A percentile compares a stretch with the other conserved stretches of the same genome.
Evolutionary conservation across 2,888 invertebrate species (phyloP).

Genomic region (Merodon equestris): DNA sequence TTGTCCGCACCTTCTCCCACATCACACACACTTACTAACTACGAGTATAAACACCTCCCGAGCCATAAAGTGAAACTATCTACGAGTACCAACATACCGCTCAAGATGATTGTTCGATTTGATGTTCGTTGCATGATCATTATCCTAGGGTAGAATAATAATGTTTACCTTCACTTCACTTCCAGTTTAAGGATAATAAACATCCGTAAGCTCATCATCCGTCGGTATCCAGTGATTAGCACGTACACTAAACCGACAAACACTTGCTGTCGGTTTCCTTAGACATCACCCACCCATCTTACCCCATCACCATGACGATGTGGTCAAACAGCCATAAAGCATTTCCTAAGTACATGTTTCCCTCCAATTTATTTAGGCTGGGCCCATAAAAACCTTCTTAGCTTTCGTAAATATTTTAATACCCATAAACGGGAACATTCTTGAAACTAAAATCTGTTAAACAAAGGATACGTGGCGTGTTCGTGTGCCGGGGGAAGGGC

Average conservation of each 20-base stretch:
- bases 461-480: conserved; percentile 50
- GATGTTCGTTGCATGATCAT: conserved; percentile 9
- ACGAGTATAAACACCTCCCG: not conserved
- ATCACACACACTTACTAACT: too few relatives aligned
- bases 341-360: conserved; percentile 52
- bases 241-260: conserved; percentile 48
- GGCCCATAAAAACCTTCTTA: conserved; percentile 61
- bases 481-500: too few relatives aligned
- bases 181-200: conserved; percentile 52
- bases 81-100: not conserved
- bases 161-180: conserved; percentile 59
- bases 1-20: too few relatives aligned
- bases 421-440: conserved; percentile 63
- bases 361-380: conserved; percentile 47
- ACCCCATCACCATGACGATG: not conserved
- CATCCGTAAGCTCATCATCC: conserved; percentile 58
- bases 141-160: conserved; percentile 44
- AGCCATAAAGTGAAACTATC: not conserved
- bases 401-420: conserved; percentile 68
- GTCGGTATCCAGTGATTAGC: conserved; percentile 54
- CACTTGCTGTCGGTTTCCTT: not conserved
- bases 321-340: conserved; percentile 48
- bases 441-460: conserved; percentile 66
- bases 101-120: conserved; percentile 1
- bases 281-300: conserved; percentile 2